These are phyloP conservation scores for Drosophila nebulosa DNA, from an alignment of 1,140 invertebrate species.

Conservation along the genomic window DNA sequence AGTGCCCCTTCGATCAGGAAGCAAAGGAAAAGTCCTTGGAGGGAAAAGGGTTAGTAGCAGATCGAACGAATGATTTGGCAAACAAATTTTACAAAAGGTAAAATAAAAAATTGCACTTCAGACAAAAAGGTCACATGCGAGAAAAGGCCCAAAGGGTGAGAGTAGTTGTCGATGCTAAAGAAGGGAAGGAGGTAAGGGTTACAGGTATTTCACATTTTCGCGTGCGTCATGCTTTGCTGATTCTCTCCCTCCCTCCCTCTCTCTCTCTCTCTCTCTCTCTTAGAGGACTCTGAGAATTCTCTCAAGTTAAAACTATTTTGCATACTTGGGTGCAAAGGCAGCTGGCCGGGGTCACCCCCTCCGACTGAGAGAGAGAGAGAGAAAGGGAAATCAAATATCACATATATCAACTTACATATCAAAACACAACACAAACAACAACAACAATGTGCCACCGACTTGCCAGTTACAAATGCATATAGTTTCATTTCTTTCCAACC, in stretches of 20 bases:
- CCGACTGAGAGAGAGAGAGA: background rate
- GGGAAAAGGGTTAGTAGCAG: background rate
- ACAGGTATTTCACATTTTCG: slow-evolving; percentile 17
- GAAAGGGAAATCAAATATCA: slow-evolving; percentile 71
- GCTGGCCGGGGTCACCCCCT: slow-evolving; percentile 31
- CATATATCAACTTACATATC: slow-evolving; percentile 79
- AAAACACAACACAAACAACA: slow-evolving; percentile 56
- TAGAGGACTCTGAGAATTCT: too few species aligned
- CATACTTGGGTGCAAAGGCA: slow-evolving; percentile 32
- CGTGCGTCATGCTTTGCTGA: slow-evolving; percentile 43
- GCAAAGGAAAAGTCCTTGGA: background rate
- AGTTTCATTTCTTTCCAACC: background rate
- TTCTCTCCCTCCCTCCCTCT: background rate
- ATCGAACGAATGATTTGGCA: slow-evolving; percentile 53
- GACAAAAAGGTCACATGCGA: background rate
- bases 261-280: background rate
- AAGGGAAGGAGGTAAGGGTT: slow-evolving; percentile 13
- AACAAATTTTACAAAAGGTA: slow-evolving; percentile 48
- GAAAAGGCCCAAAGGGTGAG: too few species aligned
- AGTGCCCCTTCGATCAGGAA: slow-evolving; percentile 58
- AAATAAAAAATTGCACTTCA: slow-evolving; percentile 18
- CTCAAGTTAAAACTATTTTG: slow-evolving; percentile 38
- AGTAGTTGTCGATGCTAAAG: too few species aligned
- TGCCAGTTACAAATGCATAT: background rate
- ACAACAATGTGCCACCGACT: slow-evolving; percentile 49